These are phyloP conservation scores for Melanargia galathea DNA, from an alignment of 2,888 invertebrate genomes.

Conservation along the genomic window DNA sequence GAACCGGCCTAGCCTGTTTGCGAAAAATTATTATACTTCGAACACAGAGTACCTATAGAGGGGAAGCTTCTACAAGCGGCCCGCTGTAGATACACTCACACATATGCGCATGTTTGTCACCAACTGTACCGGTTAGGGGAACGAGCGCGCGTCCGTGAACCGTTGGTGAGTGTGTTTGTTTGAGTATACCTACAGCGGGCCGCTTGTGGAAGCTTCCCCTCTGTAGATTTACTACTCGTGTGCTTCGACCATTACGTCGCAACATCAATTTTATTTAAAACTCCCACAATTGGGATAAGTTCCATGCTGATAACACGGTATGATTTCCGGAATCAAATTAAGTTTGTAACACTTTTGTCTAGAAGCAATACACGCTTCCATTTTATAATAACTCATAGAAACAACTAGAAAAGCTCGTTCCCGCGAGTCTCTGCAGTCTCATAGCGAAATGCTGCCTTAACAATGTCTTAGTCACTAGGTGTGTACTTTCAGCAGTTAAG, in stretches of 20 bases:
- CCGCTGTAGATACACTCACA: too few relatives aligned
- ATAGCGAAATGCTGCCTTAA: constrained; percentile 16
- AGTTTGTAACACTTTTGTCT: neutral
- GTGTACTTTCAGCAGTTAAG: constrained; percentile 23
- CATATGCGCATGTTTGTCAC: too few relatives aligned
- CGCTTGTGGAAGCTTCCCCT: too few relatives aligned
- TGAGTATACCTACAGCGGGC: neutral
- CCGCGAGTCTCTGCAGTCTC: neutral
- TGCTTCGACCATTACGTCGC: neutral
- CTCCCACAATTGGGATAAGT: neutral
- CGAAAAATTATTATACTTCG: too few relatives aligned
- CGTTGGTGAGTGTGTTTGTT: too few relatives aligned
- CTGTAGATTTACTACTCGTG: too few relatives aligned
- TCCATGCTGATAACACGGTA: too few relatives aligned
- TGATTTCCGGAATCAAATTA: too few relatives aligned
- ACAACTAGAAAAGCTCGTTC: neutral
- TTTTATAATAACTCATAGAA: neutral
- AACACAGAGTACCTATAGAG: too few relatives aligned
- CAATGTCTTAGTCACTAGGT: neutral
- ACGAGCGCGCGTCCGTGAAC: too few relatives aligned
- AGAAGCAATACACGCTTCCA: neutral
- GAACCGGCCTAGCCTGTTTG: neutral
- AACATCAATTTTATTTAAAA: neutral
- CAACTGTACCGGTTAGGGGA: too few relatives aligned
- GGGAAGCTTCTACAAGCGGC: too few relatives aligned